Percentiles rank a stretch among this genome's conserved stretches.
Evolutionary conservation across 2,113 vertebrate genomes (phyloP).

Genomic region (Ifrita kowaldi): DNA sequence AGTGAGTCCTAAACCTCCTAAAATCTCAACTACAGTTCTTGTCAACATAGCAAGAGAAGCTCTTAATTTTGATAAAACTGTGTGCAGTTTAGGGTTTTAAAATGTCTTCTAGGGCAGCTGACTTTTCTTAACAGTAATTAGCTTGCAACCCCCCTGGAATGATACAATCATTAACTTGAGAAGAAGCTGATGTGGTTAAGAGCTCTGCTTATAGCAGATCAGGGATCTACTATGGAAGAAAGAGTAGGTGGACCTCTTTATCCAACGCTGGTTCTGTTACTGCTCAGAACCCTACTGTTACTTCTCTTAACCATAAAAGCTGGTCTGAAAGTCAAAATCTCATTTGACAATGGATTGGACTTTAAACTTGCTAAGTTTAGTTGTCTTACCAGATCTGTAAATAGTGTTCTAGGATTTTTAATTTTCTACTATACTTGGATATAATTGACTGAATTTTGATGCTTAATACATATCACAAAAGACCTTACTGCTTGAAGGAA

Average conservation of each 20-base stretch:
- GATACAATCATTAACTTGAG: not conserved
- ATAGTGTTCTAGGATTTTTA: not conserved
- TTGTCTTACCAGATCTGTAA: not conserved
- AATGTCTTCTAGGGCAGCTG: not conserved
- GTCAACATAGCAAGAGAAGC: not conserved
- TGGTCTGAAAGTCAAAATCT: not conserved
- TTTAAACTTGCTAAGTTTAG: not conserved
- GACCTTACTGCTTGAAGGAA: not conserved
- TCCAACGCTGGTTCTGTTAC: not conserved
- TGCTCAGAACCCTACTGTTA: not conserved
- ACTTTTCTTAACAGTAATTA: not conserved
- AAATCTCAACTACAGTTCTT: not conserved
- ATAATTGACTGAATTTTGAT: not conserved
- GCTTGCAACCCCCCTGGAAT: not conserved
- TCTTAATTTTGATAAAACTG: not conserved
- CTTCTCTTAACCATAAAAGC: not conserved
- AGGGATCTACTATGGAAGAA: not conserved
- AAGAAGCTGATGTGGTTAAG: not conserved
- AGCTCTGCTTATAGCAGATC: not conserved
- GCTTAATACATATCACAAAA: not conserved
- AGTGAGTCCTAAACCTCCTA: not conserved
- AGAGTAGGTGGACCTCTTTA: not conserved
- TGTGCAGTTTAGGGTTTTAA: not conserved
- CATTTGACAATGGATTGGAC: not conserved
- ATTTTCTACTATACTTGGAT: not conserved